A percentile compares a stretch with the other conserved stretches of the same genome.
phyloP scores from a whole-genome alignment of 2,797 vertebrate genomes.

The Danio tinwini region DNA sequence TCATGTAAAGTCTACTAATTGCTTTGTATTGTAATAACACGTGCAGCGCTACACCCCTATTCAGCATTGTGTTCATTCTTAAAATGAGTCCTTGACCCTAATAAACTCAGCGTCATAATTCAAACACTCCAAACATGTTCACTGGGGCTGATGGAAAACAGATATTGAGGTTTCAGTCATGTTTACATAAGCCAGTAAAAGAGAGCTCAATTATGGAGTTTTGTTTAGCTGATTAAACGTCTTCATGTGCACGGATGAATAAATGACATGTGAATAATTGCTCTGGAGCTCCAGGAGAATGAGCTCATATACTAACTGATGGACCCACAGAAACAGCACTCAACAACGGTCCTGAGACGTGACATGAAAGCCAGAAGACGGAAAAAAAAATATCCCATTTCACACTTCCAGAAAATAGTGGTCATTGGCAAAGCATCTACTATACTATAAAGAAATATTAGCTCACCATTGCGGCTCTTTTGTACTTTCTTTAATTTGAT shows the following conservation, averaged over 20 bases:
- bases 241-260: conserved; percentile 12
- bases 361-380: background rate
- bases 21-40: no score
- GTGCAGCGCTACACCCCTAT: background rate
- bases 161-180: conserved; percentile 40
- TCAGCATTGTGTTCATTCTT: background rate
- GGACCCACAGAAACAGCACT: background rate
- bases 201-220: conserved; percentile 10
- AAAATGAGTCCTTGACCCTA: background rate
- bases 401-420: background rate
- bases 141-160: conserved; percentile 37
- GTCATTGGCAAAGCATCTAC: conserved; percentile 3
- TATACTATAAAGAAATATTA: background rate
- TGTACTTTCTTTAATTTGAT: background rate
- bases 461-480: background rate
- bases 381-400: background rate
- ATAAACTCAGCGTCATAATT: conserved; percentile 15
- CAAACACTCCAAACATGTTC: conserved; percentile 18
- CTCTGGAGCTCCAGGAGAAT: background rate
- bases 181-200: background rate
- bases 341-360: background rate
- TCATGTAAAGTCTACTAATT: no score
- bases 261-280: background rate
- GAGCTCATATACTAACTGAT: background rate
- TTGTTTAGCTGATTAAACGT: conserved; percentile 10